Conservation (phyloP, 2,888 invertebrate genomes). For the Drosophila helvetica region DNA sequence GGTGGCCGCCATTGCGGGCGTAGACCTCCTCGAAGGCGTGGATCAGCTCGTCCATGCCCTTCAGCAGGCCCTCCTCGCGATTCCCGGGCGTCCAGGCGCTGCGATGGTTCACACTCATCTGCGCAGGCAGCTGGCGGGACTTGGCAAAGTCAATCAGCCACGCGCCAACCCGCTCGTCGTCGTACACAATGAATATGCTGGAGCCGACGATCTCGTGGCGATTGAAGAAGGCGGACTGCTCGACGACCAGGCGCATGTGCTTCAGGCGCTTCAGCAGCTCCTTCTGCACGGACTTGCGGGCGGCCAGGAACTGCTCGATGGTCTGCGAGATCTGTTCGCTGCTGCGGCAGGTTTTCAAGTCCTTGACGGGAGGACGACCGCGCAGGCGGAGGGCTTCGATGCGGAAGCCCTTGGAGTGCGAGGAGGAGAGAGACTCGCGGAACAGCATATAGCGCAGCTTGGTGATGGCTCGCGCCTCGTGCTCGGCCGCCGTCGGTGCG, state of each 20-base stretch:
- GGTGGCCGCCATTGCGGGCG: constrained; percentile 69
- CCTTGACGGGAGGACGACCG: constrained; percentile 92
- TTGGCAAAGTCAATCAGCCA: constrained; percentile 99
- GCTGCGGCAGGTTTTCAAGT: constrained; percentile 94
- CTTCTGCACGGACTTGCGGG: constrained; percentile 86
- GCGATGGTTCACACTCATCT: constrained; percentile 90
- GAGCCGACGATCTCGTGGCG: constrained; percentile 96
- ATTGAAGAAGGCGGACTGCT: constrained; percentile 92
- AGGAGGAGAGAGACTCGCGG: constrained; percentile 96
- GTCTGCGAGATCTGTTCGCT: constrained; percentile 90
- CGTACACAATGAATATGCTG: constrained; percentile 96
- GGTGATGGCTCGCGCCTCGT: constrained; percentile 92
- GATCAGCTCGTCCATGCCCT: constrained; percentile 96
- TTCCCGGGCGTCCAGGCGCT: constrained; percentile 95
- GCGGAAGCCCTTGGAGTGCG: constrained; percentile 96
- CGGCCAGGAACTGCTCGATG: constrained; percentile 90
- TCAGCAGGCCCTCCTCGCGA: constrained; percentile 97
- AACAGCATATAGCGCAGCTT: constrained; percentile 99
- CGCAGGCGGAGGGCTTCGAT: constrained; percentile 97
- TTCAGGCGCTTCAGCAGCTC: constrained; percentile 90
- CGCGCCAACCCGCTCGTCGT: constrained; percentile 93
- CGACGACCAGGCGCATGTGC: constrained; percentile 91
- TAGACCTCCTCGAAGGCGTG: constrained; percentile 86
- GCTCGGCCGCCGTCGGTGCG: constrained; percentile 94
- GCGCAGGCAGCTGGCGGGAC: constrained; percentile 90